These are phyloP conservation scores for Drosophila jambulina DNA, from an alignment of 1,140 invertebrate species.

Conservation along the genomic window DNA sequence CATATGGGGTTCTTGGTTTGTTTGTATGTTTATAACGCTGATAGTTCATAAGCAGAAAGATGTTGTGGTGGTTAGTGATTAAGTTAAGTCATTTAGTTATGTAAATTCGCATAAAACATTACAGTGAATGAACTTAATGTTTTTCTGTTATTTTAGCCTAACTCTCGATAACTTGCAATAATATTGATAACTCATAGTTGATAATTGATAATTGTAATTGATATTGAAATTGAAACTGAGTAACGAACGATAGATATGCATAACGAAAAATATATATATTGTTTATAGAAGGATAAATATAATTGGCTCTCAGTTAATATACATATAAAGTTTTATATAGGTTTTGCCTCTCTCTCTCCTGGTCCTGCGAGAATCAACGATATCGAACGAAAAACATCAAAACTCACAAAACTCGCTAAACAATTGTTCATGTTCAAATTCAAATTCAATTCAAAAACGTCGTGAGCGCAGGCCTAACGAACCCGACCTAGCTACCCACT, in stretches of 20 bases:
- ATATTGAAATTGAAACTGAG: slow-evolving; percentile 66
- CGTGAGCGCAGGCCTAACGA: slow-evolving; percentile 30
- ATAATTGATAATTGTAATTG: slow-evolving; percentile 48
- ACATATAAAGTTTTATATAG: slow-evolving; percentile 52
- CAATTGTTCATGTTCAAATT: slow-evolving; percentile 29
- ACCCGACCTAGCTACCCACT: slow-evolving; percentile 43
- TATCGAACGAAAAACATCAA: slow-evolving; percentile 36
- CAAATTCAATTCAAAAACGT: slow-evolving; percentile 37
- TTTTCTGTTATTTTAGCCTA: slow-evolving; percentile 71
- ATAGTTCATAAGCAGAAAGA: slow-evolving; percentile 69
- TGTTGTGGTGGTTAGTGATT: slow-evolving; percentile 34
- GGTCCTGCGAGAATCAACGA: slow-evolving; percentile 65
- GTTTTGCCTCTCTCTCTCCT: slow-evolving; percentile 75
- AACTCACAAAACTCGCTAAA: slow-evolving; percentile 49
- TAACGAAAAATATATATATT: slow-evolving; percentile 63
- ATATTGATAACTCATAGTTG: slow-evolving; percentile 48
- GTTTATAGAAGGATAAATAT: slow-evolving; percentile 56
- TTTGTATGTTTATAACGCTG: slow-evolving; percentile 48
- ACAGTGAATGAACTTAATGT: slow-evolving; percentile 76
- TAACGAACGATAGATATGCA: slow-evolving; percentile 74
- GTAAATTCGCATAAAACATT: slow-evolving; percentile 75
- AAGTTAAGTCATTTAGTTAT: slow-evolving; percentile 54
- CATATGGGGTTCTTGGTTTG: slow-evolving; percentile 36
- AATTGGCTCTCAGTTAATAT: slow-evolving; percentile 73
- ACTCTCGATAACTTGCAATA: slow-evolving; percentile 78